Evolutionary conservation across 1,140 invertebrate species (phyloP).

Genomic region (Bradynema listronoti): DNA sequence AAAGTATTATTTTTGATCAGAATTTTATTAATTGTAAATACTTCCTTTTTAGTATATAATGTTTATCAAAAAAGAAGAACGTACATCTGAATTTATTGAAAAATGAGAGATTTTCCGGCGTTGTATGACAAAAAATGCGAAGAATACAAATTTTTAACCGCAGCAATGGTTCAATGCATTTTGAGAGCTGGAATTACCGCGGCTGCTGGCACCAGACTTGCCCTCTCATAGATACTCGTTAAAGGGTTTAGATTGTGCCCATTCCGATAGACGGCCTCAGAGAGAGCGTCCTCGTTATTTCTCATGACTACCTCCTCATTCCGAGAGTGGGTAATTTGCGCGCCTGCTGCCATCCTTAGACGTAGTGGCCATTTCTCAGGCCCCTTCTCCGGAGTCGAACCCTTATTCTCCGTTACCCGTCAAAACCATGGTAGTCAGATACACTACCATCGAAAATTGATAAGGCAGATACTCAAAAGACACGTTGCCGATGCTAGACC

Average conservation of each 20-base stretch:
- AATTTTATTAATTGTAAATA: too few relatives aligned
- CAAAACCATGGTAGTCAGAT: slow-evolving; percentile 72
- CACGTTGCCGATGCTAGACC: slow-evolving; percentile 69
- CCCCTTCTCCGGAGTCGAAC: slow-evolving; percentile 61
- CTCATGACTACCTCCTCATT: slow-evolving; percentile 73
- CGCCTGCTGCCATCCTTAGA: slow-evolving; percentile 83
- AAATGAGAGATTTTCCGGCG: too few relatives aligned
- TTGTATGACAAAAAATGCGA: too few relatives aligned
- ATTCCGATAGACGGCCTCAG: slow-evolving; percentile 76
- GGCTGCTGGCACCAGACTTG: slow-evolving; percentile 69
- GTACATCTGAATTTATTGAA: too few relatives aligned
- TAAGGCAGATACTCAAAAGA: slow-evolving; percentile 81
- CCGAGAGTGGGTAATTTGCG: slow-evolving; percentile 77
- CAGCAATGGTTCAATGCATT: slow-evolving; percentile 74
- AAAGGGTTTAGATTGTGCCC: slow-evolving; percentile 80
- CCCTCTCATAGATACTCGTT: slow-evolving; percentile 78
- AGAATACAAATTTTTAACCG: slow-evolving; percentile 61
- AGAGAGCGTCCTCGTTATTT: slow-evolving; percentile 77
- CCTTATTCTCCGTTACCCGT: slow-evolving; percentile 68
- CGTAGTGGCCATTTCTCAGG: slow-evolving; percentile 78
- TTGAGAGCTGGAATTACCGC: slow-evolving; percentile 84
- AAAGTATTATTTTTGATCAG: too few relatives aligned
- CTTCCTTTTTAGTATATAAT: too few relatives aligned
- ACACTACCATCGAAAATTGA: slow-evolving; percentile 76
- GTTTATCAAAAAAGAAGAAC: too few relatives aligned